Conservation (phyloP, 2,888 invertebrate species). For the Acheta domesticus region DNA sequence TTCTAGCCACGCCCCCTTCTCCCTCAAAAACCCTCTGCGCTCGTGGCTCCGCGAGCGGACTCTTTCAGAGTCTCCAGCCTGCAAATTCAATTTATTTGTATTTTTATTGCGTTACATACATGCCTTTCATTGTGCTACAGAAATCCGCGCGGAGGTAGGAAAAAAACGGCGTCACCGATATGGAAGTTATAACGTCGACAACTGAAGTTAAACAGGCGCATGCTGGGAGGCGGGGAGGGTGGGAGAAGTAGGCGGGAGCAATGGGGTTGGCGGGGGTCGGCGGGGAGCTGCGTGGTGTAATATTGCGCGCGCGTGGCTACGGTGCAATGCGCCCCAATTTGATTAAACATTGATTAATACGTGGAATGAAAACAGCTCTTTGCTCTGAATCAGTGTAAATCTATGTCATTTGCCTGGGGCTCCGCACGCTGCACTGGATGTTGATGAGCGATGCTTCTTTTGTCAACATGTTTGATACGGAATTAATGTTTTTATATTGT, state of each 20-base stretch:
- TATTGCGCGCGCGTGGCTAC: background rate
- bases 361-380: background rate
- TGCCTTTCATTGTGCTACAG: background rate
- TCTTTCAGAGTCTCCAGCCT: background rate
- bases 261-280: background rate
- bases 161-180: background rate
- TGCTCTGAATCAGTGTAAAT: background rate
- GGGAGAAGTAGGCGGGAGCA: background rate
- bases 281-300: background rate
- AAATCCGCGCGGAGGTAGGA: background rate
- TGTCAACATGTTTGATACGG: too few relatives aligned
- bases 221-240: background rate
- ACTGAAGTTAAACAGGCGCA: background rate
- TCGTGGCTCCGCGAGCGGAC: background rate
- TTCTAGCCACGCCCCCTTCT: too few relatives aligned
- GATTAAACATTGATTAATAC: slow-evolving; percentile 1
- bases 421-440: background rate
- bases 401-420: background rate
- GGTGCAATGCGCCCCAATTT: background rate
- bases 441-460: background rate
- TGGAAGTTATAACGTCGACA: slow-evolving; percentile 8
- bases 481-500: too few relatives aligned
- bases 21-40: too few relatives aligned
- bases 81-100: slow-evolving; percentile 10
- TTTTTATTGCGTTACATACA: background rate